phyloP scores from a whole-genome alignment of 2,888 invertebrate genomes.

The Synergus laeviventris region DNA sequence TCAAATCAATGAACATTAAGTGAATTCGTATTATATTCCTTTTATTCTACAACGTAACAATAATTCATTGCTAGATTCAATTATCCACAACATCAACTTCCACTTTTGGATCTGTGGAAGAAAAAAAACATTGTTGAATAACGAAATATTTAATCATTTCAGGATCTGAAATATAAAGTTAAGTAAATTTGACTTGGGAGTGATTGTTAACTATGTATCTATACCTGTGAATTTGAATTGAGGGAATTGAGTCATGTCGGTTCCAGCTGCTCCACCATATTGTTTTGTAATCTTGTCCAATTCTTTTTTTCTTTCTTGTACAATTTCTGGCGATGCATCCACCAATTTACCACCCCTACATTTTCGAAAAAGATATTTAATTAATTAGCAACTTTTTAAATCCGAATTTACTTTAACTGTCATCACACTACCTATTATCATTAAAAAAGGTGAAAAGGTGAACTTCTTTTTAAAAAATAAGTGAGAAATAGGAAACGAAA shows the following conservation, averaged over 20 bases:
- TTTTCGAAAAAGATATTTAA: constrained; percentile 5
- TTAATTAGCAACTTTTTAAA: neutral
- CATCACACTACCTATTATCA: no score
- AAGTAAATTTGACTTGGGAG: neutral
- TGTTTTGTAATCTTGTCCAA: constrained; percentile 88
- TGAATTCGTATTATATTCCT: constrained; percentile 48
- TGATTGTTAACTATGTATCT: neutral
- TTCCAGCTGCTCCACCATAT: constrained; percentile 85
- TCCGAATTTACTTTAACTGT: no score
- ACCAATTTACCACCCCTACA: constrained; percentile 89
- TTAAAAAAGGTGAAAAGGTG: no score
- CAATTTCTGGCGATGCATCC: constrained; percentile 86
- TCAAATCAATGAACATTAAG: constrained; percentile 30
- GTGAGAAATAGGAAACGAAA: no score
- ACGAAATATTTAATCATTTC: neutral
- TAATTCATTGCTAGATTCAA: constrained; percentile 44
- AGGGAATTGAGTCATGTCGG: constrained; percentile 94
- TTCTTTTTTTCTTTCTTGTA: constrained; percentile 86
- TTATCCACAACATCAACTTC: constrained; percentile 43
- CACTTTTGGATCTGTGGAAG: constrained; percentile 63
- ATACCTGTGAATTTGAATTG: constrained; percentile 85
- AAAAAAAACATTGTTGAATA: constrained; percentile 31
- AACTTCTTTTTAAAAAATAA: no score
- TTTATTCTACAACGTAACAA: constrained; percentile 45
- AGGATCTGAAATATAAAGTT: constrained; percentile 15